Conservation (phyloP, 1,140 invertebrate species). For the Aphidius gifuensis region DNA sequence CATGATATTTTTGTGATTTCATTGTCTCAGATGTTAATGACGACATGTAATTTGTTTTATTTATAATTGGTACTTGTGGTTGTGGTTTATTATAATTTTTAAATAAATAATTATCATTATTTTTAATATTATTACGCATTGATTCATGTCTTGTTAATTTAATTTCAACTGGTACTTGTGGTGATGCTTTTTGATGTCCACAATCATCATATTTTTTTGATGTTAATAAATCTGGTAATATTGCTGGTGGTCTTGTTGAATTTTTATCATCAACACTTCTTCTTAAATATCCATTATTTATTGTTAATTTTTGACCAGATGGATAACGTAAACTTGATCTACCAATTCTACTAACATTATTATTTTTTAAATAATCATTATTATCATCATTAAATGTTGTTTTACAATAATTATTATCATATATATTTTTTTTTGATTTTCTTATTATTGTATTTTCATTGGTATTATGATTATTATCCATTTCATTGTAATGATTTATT, state of each 20-base stretch:
- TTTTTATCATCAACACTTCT: conserved; percentile 36
- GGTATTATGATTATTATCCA: conserved; percentile 21
- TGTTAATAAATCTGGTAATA: conserved; percentile 42
- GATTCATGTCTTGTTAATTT: conserved; percentile 46
- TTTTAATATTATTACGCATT: conserved; percentile 38
- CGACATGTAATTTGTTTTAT: conserved; percentile 32
- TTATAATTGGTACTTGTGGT: conserved; percentile 44
- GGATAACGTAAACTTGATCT: conserved; percentile 52
- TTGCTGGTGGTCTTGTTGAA: conserved; percentile 34
- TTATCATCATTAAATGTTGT: conserved; percentile 30
- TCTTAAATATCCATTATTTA: conserved; percentile 54
- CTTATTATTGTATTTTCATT: conserved; percentile 26
- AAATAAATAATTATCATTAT: conserved; percentile 36
- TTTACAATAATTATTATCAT: conserved; percentile 28
- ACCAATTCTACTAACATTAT: conserved; percentile 38
- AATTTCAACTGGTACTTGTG: conserved; percentile 44
- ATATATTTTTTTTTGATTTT: conserved; percentile 39
- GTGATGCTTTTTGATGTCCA: conserved; percentile 41
- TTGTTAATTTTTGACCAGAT: conserved; percentile 50
- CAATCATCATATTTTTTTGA: conserved; percentile 45
- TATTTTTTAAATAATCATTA: conserved; percentile 17
- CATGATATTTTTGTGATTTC: conserved; percentile 29
- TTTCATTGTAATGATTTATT: conserved; percentile 31
- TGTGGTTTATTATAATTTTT: conserved; percentile 43
- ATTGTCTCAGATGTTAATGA: conserved; percentile 26